phyloP scores from a whole-genome alignment of 2,888 invertebrate genomes.

The Agelastica alni region DNA sequence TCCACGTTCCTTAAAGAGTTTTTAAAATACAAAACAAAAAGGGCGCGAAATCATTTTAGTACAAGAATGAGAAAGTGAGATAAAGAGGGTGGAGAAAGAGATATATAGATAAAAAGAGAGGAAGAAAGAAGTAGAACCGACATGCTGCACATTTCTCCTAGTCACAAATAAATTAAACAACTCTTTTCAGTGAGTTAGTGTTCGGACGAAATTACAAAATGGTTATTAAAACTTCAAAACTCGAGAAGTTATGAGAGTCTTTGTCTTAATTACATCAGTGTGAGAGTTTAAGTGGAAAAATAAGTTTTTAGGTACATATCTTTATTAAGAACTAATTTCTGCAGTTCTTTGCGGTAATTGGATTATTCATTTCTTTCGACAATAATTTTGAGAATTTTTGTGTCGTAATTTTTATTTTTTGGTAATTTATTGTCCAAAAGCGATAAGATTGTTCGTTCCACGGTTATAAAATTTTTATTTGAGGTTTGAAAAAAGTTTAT shows the following conservation, averaged over 20 bases:
- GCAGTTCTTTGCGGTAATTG: constrained; percentile 25
- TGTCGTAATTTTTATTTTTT: neutral
- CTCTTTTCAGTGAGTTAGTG: constrained; percentile 25
- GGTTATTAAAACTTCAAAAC: constrained; percentile 34
- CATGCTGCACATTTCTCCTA: constrained; percentile 17
- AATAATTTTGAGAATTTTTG: neutral
- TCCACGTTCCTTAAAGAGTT: too few species aligned
- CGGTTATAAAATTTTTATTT: neutral
- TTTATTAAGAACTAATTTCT: constrained; percentile 33
- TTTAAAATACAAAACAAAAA: too few species aligned
- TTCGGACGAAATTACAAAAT: constrained; percentile 31
- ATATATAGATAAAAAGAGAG: too few species aligned
- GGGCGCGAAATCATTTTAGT: too few species aligned
- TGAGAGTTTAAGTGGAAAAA: constrained; percentile 22
- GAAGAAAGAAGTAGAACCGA: neutral
- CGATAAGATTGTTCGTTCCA: neutral
- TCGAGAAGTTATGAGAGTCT: constrained; percentile 27
- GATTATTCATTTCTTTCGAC: constrained; percentile 22
- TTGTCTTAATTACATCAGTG: constrained; percentile 31
- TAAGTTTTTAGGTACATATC: constrained; percentile 29
- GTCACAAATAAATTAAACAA: constrained; percentile 29
- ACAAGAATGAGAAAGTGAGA: too few species aligned
- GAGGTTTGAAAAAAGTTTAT: neutral
- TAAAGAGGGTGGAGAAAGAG: too few species aligned
- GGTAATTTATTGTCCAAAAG: neutral